Percentiles rank a stretch among this genome's conserved stretches.
Evolutionary conservation across 2,888 invertebrate species (phyloP).

Genomic region (Andrena fulva): DNA sequence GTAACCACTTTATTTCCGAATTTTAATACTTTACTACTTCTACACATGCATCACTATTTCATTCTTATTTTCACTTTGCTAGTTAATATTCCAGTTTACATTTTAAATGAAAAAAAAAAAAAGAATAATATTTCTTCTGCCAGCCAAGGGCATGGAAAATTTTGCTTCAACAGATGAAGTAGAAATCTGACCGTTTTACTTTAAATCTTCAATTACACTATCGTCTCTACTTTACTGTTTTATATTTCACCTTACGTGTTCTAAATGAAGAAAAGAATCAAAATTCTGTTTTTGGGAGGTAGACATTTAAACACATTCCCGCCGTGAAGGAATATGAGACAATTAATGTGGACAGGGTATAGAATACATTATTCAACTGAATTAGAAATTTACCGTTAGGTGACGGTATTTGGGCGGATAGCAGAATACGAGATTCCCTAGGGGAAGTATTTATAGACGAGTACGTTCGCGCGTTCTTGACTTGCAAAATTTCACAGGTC

Average conservation of each 20-base stretch:
- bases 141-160: background rate
- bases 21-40: background rate
- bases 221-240: too few relatives aligned
- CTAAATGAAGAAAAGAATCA: too few relatives aligned
- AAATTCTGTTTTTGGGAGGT: background rate
- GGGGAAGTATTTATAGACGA: slow-evolving; percentile 69
- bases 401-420: slow-evolving; percentile 62
- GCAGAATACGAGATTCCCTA: slow-evolving; percentile 52
- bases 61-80: background rate
- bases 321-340: background rate
- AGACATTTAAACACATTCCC: background rate
- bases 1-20: background rate
- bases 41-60: background rate
- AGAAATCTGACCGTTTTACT: too few relatives aligned
- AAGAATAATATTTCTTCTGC: background rate
- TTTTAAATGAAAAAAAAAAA: background rate
- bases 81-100: background rate
- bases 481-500: slow-evolving; percentile 58
- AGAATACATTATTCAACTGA: background rate
- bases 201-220: too few relatives aligned
- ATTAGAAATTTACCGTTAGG: slow-evolving; percentile 54
- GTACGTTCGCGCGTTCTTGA: slow-evolving; percentile 35
- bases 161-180: background rate
- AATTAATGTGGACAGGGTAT: background rate
- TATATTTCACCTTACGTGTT: too few relatives aligned